Percentiles rank a stretch among this genome's conserved stretches.
These are phyloP conservation scores for Drosophila quadrilineata DNA, from an alignment of 1,140 invertebrate species.

Conservation along the genomic window DNA sequence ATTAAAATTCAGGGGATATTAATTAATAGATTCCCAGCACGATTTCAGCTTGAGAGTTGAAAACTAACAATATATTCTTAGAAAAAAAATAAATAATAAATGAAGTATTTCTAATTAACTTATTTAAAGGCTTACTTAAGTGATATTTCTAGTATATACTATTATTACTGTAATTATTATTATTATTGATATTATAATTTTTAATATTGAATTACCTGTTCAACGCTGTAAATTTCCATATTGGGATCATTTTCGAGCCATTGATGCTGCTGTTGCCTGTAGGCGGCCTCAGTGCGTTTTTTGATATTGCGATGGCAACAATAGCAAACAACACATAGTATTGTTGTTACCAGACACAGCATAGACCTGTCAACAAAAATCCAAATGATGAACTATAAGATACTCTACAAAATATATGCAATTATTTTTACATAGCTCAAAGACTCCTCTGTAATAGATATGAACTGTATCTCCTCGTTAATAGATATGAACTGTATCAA, in stretches of 20 bases:
- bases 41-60: no score
- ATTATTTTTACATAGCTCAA: neutral
- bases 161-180: neutral
- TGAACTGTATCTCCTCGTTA: no score
- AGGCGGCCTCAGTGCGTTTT: slow-evolving; percentile 83
- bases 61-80: no score
- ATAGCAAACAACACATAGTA: slow-evolving; percentile 85
- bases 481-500: no score
- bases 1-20: no score
- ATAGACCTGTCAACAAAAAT: slow-evolving; percentile 83
- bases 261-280: slow-evolving; percentile 82
- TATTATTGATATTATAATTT: no score
- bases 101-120: no score
- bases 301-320: slow-evolving; percentile 86
- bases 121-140: no score
- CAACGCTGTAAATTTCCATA: slow-evolving; percentile 86
- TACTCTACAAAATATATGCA: neutral
- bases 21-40: no score
- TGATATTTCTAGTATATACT: no score
- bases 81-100: no score
- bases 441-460: no score
- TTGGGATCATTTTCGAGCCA: slow-evolving; percentile 85
- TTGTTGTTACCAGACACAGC: slow-evolving; percentile 85
- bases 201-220: slow-evolving; percentile 83
- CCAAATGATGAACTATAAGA: neutral